phyloP scores from a whole-genome alignment of 37 sponge, comb jelly and placozoan species.

The Chondrosia reniformis region DNA sequence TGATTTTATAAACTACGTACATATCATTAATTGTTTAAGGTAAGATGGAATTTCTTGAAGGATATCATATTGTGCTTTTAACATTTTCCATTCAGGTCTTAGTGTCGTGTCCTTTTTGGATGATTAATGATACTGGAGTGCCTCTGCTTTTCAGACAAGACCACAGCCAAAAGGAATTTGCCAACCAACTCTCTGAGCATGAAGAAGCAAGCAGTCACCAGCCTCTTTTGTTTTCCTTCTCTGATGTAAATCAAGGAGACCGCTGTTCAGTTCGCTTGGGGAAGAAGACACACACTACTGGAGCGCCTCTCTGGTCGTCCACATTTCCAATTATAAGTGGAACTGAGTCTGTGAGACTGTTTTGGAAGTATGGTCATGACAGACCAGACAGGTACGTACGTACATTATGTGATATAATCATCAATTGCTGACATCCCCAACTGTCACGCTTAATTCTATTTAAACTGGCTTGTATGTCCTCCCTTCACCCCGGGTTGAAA shows the following conservation, averaged over 20 bases:
- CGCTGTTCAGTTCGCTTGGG: slow-evolving; percentile 10
- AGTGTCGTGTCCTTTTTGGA: slow-evolving; percentile 79
- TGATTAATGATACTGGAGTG: slow-evolving; percentile 77
- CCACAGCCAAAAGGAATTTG: slow-evolving; percentile 41
- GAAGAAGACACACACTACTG: not conserved
- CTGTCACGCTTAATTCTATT: too few species aligned
- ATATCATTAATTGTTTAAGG: too few species aligned
- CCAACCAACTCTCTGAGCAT: slow-evolving; percentile 79
- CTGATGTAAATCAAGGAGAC: slow-evolving; percentile 39
- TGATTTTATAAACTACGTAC: too few species aligned
- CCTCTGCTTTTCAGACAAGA: slow-evolving; percentile 86
- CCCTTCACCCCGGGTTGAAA: too few species aligned
- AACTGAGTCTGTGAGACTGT: slow-evolving; percentile 40
- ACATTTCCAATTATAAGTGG: slow-evolving; percentile 54
- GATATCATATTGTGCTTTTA: too few species aligned
- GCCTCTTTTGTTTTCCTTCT: slow-evolving; percentile 86
- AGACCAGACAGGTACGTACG: slow-evolving; percentile 62
- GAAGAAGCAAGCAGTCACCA: slow-evolving; percentile 67
- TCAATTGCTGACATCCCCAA: too few species aligned
- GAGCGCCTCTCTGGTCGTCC: slow-evolving; percentile 25
- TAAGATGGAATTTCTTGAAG: too few species aligned
- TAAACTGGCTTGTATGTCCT: too few species aligned
- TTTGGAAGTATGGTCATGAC: slow-evolving; percentile 28
- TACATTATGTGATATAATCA: too few species aligned
- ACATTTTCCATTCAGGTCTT: slow-evolving; percentile 37